Conservation (phyloP, 2,888 invertebrate genomes). For the Drosophila gaucha region DNA sequence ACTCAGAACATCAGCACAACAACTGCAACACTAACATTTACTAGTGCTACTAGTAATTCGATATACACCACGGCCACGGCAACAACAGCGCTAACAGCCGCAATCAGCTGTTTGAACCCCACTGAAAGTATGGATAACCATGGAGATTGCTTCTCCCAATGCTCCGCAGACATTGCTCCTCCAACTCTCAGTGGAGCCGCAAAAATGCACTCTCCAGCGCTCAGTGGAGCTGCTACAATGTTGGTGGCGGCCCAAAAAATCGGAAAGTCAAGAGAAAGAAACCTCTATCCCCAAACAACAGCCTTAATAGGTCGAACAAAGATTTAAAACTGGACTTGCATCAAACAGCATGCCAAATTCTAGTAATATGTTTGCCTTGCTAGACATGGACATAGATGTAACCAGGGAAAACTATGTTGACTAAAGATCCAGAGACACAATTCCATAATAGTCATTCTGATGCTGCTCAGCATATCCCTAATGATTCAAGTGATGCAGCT, state of each 20-base stretch:
- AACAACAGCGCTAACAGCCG: neutral
- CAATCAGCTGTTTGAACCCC: neutral
- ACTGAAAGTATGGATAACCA: neutral
- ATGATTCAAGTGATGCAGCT: no score
- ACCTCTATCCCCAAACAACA: neutral
- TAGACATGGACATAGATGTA: conserved; percentile 4
- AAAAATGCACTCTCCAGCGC: no score
- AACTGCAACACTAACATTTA: conserved; percentile 2
- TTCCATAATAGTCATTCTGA: neutral
- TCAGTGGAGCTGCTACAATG: neutral
- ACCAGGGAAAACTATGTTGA: neutral
- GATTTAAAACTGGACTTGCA: neutral
- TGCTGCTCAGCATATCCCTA: no score
- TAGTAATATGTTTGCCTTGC: conserved; percentile 1
- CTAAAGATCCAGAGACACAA: neutral
- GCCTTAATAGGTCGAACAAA: neutral
- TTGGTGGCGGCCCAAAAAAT: neutral
- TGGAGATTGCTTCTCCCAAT: neutral
- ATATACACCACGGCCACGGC: neutral
- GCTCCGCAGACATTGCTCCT: no score
- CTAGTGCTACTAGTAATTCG: no score
- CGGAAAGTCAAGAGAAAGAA: neutral
- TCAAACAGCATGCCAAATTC: neutral
- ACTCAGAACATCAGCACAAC: neutral
- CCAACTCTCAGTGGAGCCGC: neutral